Evolutionary conservation across 2,797 vertebrate species (phyloP).

Genomic region (Zonotrichia albicollis): DNA sequence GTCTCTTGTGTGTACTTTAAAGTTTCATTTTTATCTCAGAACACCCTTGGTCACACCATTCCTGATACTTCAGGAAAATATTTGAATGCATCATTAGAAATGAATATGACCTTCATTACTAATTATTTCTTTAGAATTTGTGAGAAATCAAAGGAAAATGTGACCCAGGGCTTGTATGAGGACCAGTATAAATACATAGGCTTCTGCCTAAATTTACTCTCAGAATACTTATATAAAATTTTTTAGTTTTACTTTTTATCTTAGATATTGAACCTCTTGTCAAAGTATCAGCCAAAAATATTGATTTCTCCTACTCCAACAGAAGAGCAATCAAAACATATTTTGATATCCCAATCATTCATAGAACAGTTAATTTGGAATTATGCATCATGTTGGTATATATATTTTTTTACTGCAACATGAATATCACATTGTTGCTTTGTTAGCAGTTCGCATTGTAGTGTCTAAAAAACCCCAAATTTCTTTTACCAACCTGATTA

Average conservation of each 20-base stretch:
- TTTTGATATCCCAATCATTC: background rate
- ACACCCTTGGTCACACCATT: constrained; percentile 34
- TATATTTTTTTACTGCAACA: accelerated
- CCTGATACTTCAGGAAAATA: constrained; percentile 35
- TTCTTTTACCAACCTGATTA: background rate
- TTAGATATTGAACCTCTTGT: background rate
- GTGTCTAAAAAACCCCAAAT: background rate
- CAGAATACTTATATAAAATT: background rate
- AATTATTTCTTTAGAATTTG: constrained; percentile 42
- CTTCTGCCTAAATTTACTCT: background rate
- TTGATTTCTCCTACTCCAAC: background rate
- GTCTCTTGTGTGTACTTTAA: constrained; percentile 47
- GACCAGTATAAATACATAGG: background rate
- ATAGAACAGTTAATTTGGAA: background rate
- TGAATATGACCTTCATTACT: background rate
- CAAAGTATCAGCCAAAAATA: background rate
- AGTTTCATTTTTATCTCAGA: constrained; percentile 31
- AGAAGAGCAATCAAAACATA: background rate
- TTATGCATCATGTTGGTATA: background rate
- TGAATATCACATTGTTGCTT: background rate
- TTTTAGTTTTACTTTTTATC: background rate
- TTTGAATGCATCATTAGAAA: constrained; percentile 41
- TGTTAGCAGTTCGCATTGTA: background rate
- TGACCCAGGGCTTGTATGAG: background rate
- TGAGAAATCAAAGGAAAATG: background rate